Conservation (phyloP, 2,113 vertebrate species). For the Malurus melanocephalus region DNA sequence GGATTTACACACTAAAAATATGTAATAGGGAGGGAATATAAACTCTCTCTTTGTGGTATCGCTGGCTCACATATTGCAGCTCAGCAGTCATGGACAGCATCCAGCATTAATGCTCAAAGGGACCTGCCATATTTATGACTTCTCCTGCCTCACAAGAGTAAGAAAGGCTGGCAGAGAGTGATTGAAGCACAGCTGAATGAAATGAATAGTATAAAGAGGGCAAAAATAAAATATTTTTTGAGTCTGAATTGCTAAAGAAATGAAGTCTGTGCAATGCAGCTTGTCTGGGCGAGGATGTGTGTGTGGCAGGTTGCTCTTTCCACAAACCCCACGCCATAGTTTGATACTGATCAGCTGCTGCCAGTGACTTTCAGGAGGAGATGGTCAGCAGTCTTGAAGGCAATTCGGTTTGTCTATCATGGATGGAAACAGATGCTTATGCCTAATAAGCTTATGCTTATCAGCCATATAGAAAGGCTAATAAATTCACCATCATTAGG, state of each 20-base stretch:
- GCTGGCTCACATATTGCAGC: slow-evolving; percentile 5
- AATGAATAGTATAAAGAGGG: background rate
- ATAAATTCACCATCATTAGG: background rate
- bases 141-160: background rate
- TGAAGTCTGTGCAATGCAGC: background rate
- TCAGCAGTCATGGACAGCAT: slow-evolving; percentile 28
- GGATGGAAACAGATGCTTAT: background rate
- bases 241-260: background rate
- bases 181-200: background rate
- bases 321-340: background rate
- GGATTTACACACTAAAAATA: slow-evolving; percentile 41
- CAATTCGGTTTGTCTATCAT: background rate
- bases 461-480: background rate
- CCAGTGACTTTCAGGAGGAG: background rate
- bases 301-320: background rate
- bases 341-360: background rate
- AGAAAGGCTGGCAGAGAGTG: background rate
- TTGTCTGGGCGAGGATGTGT: background rate
- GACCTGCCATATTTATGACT: slow-evolving; percentile 28
- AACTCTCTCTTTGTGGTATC: slow-evolving; percentile 31
- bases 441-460: background rate
- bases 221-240: background rate
- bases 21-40: slow-evolving; percentile 3
- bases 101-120: slow-evolving; percentile 9
- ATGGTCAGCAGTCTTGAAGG: background rate